These are phyloP conservation scores for Alligator mississippiensis DNA, from an alignment of 2,113 vertebrate species.

Conservation along the genomic window DNA sequence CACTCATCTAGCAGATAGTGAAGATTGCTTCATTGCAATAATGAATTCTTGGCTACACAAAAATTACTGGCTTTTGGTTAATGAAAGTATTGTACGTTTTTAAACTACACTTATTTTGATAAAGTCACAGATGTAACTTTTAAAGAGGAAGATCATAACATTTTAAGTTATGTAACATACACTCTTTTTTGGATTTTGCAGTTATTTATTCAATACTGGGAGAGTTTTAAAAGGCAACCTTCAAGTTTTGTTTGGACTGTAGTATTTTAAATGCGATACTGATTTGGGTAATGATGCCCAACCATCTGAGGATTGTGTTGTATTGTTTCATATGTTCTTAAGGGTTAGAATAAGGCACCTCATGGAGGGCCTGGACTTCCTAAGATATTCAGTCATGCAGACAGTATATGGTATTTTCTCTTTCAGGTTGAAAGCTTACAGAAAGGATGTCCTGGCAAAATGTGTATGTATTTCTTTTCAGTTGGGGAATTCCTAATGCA, in stretches of 20 bases:
- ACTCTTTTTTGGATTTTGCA: background rate
- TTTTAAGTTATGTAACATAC: background rate
- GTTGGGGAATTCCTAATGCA: background rate
- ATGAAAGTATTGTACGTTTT: background rate
- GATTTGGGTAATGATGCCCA: background rate
- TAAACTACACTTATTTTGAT: background rate
- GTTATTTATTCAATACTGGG: too few relatives aligned
- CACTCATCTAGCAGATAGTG: too few relatives aligned
- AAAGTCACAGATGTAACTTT: background rate
- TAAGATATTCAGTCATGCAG: background rate
- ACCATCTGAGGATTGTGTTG: background rate
- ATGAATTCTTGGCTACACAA: background rate
- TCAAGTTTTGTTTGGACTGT: background rate
- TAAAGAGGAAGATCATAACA: background rate
- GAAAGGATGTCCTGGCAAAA: slow-evolving; percentile 97
- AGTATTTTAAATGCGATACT: background rate
- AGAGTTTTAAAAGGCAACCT: background rate
- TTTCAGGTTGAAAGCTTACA: slow-evolving; percentile 93
- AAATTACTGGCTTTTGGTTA: background rate
- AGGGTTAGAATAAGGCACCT: background rate
- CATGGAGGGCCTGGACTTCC: background rate
- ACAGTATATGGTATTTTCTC: slow-evolving; percentile 14
- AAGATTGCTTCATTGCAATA: too few relatives aligned
- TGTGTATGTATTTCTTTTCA: slow-evolving; percentile 86
- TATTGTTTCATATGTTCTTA: too few relatives aligned